These are phyloP conservation scores for Cephalopholis sonnerati DNA, from an alignment of 2,113 vertebrate genomes.

Conservation along the genomic window DNA sequence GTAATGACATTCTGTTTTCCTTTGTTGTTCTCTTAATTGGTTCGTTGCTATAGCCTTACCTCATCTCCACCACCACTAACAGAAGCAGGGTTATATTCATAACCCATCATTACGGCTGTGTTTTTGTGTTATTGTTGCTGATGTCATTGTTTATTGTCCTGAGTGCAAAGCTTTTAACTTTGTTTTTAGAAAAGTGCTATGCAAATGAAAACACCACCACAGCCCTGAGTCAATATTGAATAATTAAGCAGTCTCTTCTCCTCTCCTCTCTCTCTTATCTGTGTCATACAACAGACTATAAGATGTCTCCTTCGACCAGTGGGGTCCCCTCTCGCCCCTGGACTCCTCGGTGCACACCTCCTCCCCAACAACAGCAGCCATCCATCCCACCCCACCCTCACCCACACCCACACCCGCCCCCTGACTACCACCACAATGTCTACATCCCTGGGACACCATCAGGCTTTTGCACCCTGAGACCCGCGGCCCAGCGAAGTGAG, in stretches of 20 bases:
- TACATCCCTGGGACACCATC: constrained; percentile 92
- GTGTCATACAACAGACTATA: constrained; percentile 84
- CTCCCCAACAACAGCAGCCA: constrained; percentile 81
- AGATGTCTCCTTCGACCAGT: constrained; percentile 84
- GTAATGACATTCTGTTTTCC: background rate
- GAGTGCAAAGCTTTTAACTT: background rate
- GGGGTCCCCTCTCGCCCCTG: constrained; percentile 84
- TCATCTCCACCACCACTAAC: background rate
- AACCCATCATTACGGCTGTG: background rate
- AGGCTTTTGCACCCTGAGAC: constrained; percentile 87
- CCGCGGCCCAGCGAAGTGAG: constrained; percentile 82
- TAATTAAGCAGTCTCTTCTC: constrained; percentile 19
- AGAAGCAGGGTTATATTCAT: background rate
- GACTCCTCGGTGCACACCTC: constrained; percentile 89
- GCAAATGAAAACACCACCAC: constrained; percentile 4
- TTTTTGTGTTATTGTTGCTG: background rate
- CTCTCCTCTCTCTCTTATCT: background rate
- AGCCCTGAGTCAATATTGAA: constrained; percentile 26
- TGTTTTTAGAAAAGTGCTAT: constrained; percentile 14
- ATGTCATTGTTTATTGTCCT: constrained; percentile 8
- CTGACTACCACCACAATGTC: constrained; percentile 94
- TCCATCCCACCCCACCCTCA: constrained; percentile 74
- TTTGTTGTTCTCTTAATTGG: background rate
- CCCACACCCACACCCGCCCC: constrained; percentile 81
- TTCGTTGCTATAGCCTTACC: background rate